Percentiles rank a stretch among this genome's conserved stretches.
phyloP scores from a whole-genome alignment of 2,797 vertebrate genomes.

The Ctenochaetus hawaiiensis region DNA sequence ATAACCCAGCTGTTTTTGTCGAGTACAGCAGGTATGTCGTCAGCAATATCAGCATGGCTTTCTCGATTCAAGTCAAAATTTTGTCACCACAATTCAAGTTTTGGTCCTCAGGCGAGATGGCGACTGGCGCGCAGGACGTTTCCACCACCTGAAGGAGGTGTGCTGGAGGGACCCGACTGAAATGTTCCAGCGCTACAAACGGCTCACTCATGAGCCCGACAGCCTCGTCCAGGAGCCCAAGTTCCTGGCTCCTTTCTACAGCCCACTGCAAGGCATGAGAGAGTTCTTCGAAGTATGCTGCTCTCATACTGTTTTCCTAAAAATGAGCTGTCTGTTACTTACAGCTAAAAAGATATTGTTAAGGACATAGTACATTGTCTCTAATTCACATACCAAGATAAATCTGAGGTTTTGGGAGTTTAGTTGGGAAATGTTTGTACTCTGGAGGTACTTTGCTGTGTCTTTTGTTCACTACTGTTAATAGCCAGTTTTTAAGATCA shows the following conservation, averaged over 20 bases:
- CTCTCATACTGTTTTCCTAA: background rate
- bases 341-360: background rate
- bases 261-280: conserved; percentile 65
- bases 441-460: background rate
- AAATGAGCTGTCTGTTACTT: no score
- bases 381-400: background rate
- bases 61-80: background rate
- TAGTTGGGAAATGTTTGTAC: background rate
- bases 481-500: background rate
- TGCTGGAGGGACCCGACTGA: conserved; percentile 85
- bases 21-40: conserved; percentile 72
- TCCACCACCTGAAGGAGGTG: conserved; percentile 87
- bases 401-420: background rate
- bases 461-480: background rate
- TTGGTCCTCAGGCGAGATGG: conserved; percentile 48
- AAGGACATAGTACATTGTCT: background rate
- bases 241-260: conserved; percentile 82
- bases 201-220: conserved; percentile 49
- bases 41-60: background rate
- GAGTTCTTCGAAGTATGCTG: conserved; percentile 78
- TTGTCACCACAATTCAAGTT: background rate
- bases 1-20: conserved; percentile 85
- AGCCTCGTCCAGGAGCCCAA: conserved; percentile 78
- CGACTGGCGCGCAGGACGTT: conserved; percentile 76
- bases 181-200: conserved; percentile 84